Evolutionary conservation across 2,113 vertebrate genomes (phyloP).

Genomic region (Ammodytes dubius): DNA sequence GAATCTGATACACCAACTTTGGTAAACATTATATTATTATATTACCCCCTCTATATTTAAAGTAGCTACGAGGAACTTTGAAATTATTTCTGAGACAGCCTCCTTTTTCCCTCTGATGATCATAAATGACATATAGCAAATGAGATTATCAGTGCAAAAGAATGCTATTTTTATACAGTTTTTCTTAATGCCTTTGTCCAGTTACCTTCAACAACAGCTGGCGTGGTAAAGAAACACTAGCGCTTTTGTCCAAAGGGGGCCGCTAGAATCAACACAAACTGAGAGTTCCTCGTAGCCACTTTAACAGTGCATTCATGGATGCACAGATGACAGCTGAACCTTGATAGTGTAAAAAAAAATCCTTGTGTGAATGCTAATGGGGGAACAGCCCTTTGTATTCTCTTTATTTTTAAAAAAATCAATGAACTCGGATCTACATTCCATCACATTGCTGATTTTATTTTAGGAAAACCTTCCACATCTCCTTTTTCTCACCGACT

Average conservation of each 20-base stretch:
- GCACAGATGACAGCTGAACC: neutral
- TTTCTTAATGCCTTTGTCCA: too few relatives aligned
- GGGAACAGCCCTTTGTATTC: neutral
- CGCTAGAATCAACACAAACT: too few relatives aligned
- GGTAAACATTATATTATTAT: neutral
- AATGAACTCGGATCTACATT: neutral
- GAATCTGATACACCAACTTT: neutral
- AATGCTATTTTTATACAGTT: too few relatives aligned
- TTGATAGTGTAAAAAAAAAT: neutral
- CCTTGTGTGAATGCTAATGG: neutral
- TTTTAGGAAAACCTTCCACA: conserved; percentile 44
- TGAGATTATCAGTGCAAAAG: too few relatives aligned
- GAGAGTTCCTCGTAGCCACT: too few relatives aligned
- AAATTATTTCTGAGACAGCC: too few relatives aligned
- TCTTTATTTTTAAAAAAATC: neutral
- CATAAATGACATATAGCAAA: too few relatives aligned
- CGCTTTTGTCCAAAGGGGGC: too few relatives aligned
- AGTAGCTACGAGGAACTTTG: too few relatives aligned
- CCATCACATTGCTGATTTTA: conserved; percentile 29
- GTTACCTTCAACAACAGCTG: too few relatives aligned
- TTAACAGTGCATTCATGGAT: neutral
- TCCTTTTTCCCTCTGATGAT: too few relatives aligned
- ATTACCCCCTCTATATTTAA: neutral
- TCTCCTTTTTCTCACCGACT: conserved; percentile 60
- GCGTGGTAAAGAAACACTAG: too few relatives aligned